A percentile compares a stretch with the other conserved stretches of the same genome.
Conservation (phyloP, 2,113 vertebrate species). For the Alces alces region DNA sequence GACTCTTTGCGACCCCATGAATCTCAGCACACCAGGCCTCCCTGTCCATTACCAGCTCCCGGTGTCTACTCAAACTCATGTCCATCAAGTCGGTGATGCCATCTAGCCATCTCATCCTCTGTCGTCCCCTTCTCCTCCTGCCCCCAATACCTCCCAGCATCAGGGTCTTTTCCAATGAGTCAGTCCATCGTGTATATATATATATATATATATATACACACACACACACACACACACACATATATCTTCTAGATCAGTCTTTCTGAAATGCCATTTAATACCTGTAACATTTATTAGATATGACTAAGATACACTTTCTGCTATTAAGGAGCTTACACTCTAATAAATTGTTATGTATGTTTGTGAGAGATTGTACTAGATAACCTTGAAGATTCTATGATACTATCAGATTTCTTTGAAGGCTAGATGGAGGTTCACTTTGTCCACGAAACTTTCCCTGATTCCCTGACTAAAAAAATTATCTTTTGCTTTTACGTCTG, state of each 20-base stretch:
- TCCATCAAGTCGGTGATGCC: too few relatives aligned
- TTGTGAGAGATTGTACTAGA: background rate
- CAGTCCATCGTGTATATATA: background rate
- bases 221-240: rapidly evolving
- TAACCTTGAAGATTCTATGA: conserved; percentile 14
- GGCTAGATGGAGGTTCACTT: background rate
- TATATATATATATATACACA: background rate
- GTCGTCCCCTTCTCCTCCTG: too few relatives aligned
- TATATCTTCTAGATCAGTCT: background rate
- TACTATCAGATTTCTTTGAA: background rate
- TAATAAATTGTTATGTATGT: background rate
- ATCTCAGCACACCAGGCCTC: too few relatives aligned
- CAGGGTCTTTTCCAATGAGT: too few relatives aligned
- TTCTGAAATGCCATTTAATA: conserved; percentile 26
- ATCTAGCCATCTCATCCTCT: too few relatives aligned
- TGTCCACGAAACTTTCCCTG: background rate
- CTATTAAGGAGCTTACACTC: background rate
- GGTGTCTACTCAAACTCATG: too few relatives aligned
- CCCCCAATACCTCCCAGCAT: too few relatives aligned
- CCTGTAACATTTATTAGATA: conserved; percentile 17
- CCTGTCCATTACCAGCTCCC: too few relatives aligned
- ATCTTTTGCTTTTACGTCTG: conserved; percentile 22
- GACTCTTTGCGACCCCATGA: too few relatives aligned
- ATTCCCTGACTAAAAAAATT: background rate
- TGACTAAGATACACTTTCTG: background rate